Conservation (phyloP, 2,113 vertebrate species). For the Xenopus tropicalis region DNA sequence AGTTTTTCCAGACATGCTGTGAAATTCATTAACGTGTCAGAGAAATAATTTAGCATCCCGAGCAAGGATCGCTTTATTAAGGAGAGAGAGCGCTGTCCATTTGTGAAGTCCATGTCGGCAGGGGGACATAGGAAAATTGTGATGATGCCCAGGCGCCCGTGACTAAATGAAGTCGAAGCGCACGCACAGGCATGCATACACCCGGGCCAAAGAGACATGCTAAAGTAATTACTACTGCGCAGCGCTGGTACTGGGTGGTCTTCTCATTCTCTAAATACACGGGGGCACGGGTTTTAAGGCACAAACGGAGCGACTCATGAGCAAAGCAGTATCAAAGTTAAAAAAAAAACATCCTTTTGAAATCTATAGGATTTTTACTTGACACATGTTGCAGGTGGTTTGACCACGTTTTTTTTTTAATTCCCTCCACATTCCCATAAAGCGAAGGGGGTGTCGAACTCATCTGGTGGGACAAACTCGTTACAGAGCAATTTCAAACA, state of each 20-base stretch:
- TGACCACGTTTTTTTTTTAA: background rate
- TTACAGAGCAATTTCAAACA: background rate
- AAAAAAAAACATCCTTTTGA: background rate
- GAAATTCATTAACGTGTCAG: constrained; percentile 65
- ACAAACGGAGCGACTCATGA: background rate
- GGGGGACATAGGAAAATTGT: background rate
- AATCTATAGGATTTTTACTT: background rate
- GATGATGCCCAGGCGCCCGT: background rate
- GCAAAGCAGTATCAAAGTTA: background rate
- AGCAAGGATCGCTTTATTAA: constrained; percentile 32
- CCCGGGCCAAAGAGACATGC: background rate
- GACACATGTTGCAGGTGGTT: constrained; percentile 1
- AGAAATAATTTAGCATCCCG: constrained; percentile 53
- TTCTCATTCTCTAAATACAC: background rate
- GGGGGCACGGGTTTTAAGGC: background rate
- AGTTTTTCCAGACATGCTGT: constrained; percentile 63
- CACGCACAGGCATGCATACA: background rate
- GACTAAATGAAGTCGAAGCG: background rate
- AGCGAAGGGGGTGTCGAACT: background rate
- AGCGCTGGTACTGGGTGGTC: background rate
- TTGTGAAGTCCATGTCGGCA: constrained; percentile 34
- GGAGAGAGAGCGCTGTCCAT: constrained; percentile 44
- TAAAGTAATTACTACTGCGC: constrained; percentile 1
- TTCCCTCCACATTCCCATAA: background rate
- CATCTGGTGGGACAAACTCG: background rate